Evolutionary conservation across 2,113 vertebrate species (phyloP).

Genomic region (Hipposideros armiger): DNA sequence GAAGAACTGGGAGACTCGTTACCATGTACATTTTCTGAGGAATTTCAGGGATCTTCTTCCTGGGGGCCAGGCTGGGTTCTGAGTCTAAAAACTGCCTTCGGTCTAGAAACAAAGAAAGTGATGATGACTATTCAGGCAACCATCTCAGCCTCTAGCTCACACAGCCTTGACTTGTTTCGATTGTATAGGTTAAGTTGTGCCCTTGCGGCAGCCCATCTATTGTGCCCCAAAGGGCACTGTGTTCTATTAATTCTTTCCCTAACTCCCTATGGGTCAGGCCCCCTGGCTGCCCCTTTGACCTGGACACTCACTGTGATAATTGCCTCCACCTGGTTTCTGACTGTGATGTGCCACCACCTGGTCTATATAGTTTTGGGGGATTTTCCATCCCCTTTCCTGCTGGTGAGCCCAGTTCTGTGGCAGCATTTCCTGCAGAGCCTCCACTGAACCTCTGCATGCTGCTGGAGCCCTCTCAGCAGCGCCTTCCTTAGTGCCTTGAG

Average conservation of each 20-base stretch:
- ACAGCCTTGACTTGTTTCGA: neutral
- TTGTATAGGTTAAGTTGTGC: neutral
- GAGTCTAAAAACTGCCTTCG: neutral
- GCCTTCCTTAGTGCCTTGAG: neutral
- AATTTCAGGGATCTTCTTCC: neutral
- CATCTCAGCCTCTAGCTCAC: neutral
- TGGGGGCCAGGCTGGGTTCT: neutral
- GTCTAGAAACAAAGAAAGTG: neutral
- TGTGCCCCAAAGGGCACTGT: neutral
- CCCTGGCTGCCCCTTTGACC: neutral
- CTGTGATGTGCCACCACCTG: neutral
- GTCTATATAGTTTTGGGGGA: no score
- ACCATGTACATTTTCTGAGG: neutral
- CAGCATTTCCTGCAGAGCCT: neutral
- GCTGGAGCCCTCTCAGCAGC: neutral
- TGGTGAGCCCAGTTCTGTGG: neutral
- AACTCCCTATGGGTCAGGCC: neutral
- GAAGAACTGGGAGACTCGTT: neutral
- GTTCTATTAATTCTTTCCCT: neutral
- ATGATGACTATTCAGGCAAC: neutral
- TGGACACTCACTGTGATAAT: neutral
- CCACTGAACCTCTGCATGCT: no score
- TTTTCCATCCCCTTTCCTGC: neutral
- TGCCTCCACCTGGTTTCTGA: neutral
- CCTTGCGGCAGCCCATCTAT: neutral